These are phyloP conservation scores for Tetrao urogallus DNA, from an alignment of 2,113 vertebrate species.

Conservation along the genomic window DNA sequence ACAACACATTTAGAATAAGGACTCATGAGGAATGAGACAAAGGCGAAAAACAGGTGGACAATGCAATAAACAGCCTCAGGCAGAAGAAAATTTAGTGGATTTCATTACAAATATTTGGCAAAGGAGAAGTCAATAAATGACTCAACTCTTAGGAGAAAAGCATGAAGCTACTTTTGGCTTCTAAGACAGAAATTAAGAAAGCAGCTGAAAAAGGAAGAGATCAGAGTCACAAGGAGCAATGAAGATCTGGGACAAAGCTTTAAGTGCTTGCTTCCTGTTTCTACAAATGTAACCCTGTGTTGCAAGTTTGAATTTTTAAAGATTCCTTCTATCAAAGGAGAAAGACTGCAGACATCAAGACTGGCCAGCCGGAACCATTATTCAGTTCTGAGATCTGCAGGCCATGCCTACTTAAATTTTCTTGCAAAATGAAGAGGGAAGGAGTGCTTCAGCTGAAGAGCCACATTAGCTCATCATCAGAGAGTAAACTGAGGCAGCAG, in stretches of 20 bases:
- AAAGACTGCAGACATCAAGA: not conserved
- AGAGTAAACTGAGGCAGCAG: not conserved
- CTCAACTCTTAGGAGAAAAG: slow-evolving; percentile 22
- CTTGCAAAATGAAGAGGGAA: not conserved
- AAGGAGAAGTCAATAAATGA: slow-evolving; percentile 11
- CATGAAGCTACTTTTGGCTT: slow-evolving; percentile 26
- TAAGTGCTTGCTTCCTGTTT: slow-evolving; percentile 39
- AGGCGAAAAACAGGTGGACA: not conserved
- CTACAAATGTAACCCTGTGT: not conserved
- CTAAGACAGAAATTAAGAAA: slow-evolving; percentile 39
- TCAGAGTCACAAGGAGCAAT: not conserved
- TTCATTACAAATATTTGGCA: slow-evolving; percentile 42
- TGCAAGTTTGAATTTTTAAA: not conserved
- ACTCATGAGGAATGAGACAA: not conserved
- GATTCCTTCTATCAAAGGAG: not conserved
- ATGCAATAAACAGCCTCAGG: not conserved
- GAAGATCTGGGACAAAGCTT: slow-evolving; percentile 8
- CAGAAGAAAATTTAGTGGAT: slow-evolving; percentile 6
- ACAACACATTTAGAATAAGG: not conserved
- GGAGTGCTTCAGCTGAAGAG: not conserved
- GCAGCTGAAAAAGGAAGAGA: slow-evolving; percentile 33
- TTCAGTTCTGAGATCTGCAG: not conserved
- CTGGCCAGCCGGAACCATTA: not conserved
- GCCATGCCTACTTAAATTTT: not conserved
- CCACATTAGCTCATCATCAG: not conserved